Base-by-base conservation (phyloP, 2,888 invertebrate genomes). In the Pegoplata infirma region DNA sequence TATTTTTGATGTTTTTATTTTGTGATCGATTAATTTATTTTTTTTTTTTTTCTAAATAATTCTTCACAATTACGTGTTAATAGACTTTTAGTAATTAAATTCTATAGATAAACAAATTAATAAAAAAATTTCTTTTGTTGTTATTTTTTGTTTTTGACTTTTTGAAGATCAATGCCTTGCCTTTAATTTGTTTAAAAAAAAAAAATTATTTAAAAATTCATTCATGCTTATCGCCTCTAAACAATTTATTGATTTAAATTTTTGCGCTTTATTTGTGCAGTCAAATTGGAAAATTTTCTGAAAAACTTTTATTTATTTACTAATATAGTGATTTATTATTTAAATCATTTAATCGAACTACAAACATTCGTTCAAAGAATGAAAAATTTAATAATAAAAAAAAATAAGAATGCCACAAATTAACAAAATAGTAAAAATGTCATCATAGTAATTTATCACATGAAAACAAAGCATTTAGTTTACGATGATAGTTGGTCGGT, bases 401-500 rank as follows among this genome's bases (percentile, higher is more conserved):
- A 46, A 61, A 46, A 61, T 61, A 25, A 61, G 25, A 76, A 76
- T 51, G 67, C 67, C 61, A 72, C 81, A 81, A 80, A 81, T 81
- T 81, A 81, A 69, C 81, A 23, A 59, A 75, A 68, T 32, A 68
- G 61, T 80, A 80, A 77, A 77, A 77, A 77, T 81, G 81, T 81
- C 81, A 81, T 77, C 80, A 58, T 7, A 19, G 47, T 63, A 73
- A 77, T 77, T 75, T 72, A 73, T 80, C 80, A 81, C 68, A 71
- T n/a, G n/a, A n/a, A n/a, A n/a, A n/a, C n/a, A n/a, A 40, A 23
- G 3, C 25, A 6, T 25, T 25, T n/a, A n/a, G n/a, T n/a, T n/a
- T n/a, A n/a, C n/a, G n/a, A n/a, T n/a, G n/a, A n/a, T n/a, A n/a
- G n/a, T n/a, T n/a, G n/a, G n/a, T n/a, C n/a, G n/a, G n/a, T n/a